Evolutionary conservation across 2,888 invertebrate genomes (phyloP).

Genomic region (Andrena marginata): DNA sequence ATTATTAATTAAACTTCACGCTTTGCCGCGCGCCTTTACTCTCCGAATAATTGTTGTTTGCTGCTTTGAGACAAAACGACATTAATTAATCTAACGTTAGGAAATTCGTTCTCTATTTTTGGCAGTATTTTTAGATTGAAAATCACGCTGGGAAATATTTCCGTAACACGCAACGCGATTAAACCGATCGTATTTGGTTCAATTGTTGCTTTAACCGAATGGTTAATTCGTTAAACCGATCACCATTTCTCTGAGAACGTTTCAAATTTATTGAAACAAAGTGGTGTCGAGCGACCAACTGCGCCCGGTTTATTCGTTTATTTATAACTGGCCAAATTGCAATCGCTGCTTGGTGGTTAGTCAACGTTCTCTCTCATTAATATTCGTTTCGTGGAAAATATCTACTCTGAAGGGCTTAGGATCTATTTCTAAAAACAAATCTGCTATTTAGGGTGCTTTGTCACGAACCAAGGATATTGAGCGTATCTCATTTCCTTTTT

Average conservation of each 20-base stretch:
- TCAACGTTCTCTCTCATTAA: background rate
- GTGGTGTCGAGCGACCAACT: background rate
- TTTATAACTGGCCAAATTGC: background rate
- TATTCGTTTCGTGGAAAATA: background rate
- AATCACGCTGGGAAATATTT: background rate
- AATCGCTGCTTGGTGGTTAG: background rate
- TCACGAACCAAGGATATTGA: slow-evolving; percentile 11
- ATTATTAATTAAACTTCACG: background rate
- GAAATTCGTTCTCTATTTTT: background rate
- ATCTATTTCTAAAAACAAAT: background rate
- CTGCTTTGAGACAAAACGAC: background rate
- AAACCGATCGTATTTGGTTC: background rate
- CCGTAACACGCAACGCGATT: background rate
- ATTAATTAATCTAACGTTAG: background rate
- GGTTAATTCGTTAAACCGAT: background rate
- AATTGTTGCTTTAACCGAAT: background rate
- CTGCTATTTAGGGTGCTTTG: background rate
- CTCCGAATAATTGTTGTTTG: background rate
- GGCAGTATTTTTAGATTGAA: background rate
- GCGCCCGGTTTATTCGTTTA: background rate
- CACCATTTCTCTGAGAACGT: background rate
- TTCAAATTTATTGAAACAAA: background rate
- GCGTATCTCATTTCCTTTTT: slow-evolving; percentile 38
- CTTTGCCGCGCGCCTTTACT: background rate
- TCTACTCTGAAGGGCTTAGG: background rate